A percentile compares a stretch with the other conserved stretches of the same genome.
Conservation (phyloP, 2,113 vertebrate species). For the Aviceda subcristata region DNA sequence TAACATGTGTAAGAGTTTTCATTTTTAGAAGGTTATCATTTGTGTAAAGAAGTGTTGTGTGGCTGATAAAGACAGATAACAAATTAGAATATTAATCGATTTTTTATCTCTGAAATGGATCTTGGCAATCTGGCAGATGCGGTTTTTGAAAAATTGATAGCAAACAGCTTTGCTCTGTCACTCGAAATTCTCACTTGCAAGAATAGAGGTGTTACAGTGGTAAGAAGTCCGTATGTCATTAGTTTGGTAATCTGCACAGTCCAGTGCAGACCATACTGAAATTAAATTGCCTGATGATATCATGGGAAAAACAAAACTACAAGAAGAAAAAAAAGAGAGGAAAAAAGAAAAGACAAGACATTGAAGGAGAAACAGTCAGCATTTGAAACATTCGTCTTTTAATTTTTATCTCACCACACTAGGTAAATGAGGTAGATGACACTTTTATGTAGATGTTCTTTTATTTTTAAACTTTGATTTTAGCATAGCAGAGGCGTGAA, state of each 20-base stretch:
- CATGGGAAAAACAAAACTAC: background rate
- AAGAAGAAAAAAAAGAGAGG: background rate
- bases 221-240: slow-evolving; percentile 54
- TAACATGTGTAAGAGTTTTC: background rate
- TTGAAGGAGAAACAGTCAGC: background rate
- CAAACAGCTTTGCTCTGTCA: slow-evolving; percentile 71
- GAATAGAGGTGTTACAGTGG: slow-evolving; percentile 45
- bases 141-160: slow-evolving; percentile 71
- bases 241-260: slow-evolving; percentile 43
- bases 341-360: background rate
- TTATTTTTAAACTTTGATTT: slow-evolving; percentile 57
- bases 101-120: slow-evolving; percentile 61
- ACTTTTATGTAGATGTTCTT: background rate
- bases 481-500: background rate
- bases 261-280: slow-evolving; percentile 35
- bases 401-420: slow-evolving; percentile 8
- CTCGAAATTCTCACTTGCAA: slow-evolving; percentile 69
- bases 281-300: slow-evolving; percentile 49
- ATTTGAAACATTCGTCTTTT: background rate
- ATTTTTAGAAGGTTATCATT: slow-evolving; percentile 35
- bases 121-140: slow-evolving; percentile 64
- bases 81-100: slow-evolving; percentile 72
- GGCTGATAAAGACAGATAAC: slow-evolving; percentile 62
- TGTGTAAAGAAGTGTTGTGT: slow-evolving; percentile 43
- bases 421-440: slow-evolving; percentile 36